phyloP scores from a whole-genome alignment of 92 coral and sea anemone species.

The Epizoanthus illoricatus region DNA sequence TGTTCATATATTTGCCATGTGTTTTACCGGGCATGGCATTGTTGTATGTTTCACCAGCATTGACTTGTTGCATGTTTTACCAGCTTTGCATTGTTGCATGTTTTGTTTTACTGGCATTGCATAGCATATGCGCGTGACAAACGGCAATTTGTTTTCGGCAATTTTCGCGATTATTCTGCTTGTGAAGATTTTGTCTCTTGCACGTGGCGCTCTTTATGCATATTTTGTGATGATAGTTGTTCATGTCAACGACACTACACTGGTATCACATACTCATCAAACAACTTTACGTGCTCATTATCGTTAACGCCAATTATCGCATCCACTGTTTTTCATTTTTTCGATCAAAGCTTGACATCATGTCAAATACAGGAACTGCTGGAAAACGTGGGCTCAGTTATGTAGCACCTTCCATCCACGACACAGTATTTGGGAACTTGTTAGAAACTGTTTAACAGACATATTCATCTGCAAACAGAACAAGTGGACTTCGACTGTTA shows the following conservation, averaged over 20 bases:
- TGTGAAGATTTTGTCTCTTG: too few relatives aligned
- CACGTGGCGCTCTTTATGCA: not conserved
- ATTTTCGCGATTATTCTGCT: too few relatives aligned
- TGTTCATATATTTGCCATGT: too few relatives aligned
- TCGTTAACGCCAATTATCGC: not conserved
- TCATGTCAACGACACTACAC: not conserved
- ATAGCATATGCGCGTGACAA: too few relatives aligned
- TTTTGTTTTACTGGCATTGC: too few relatives aligned
- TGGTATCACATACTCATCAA: conserved; percentile 8
- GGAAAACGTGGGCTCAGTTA: not conserved
- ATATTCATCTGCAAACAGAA: not conserved
- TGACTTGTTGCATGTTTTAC: too few relatives aligned
- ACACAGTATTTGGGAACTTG: not conserved
- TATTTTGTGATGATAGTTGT: not conserved
- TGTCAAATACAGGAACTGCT: not conserved
- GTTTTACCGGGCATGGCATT: too few relatives aligned
- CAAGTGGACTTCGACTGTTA: conserved; percentile 7
- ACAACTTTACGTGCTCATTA: conserved; percentile 8
- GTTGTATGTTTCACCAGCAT: too few relatives aligned
- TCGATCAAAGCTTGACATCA: not conserved
- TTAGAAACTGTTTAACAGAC: conserved; percentile 12
- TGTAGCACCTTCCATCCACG: conserved; percentile 12
- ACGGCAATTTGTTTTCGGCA: too few relatives aligned
- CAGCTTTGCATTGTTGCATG: too few relatives aligned
- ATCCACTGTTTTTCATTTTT: not conserved